Percentiles rank a stretch among this genome's conserved stretches.
phyloP scores from a whole-genome alignment of 2,888 invertebrate species.

The Sturmia bella region DNA sequence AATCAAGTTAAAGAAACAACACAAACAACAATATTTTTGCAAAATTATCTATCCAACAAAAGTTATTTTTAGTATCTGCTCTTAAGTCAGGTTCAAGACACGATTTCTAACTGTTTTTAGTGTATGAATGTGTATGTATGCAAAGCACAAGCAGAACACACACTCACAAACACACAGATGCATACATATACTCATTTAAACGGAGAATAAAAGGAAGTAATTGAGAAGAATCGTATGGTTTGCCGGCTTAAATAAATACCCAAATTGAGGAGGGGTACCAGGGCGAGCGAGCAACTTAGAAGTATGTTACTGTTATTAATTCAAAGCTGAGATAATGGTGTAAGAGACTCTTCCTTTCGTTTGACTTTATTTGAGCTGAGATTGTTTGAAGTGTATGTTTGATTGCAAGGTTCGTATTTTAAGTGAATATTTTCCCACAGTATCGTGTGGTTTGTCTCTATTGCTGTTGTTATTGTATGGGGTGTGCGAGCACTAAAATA shows the following conservation, averaged over 20 bases:
- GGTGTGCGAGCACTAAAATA: constrained; percentile 62
- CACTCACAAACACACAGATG: constrained; percentile 24
- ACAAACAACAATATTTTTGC: constrained; percentile 23
- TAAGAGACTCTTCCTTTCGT: constrained; percentile 81
- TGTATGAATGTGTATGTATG: constrained; percentile 70
- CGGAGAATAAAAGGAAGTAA: constrained; percentile 59
- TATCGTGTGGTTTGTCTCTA: constrained; percentile 58
- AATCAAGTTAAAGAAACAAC: constrained; percentile 32
- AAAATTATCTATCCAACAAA: constrained; percentile 42
- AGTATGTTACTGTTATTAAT: constrained; percentile 70
- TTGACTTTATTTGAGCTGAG: constrained; percentile 72
- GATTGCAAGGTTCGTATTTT: constrained; percentile 62
- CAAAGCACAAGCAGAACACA: too few relatives aligned
- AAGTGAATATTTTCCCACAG: constrained; percentile 71
- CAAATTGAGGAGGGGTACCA: neutral
- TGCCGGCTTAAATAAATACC: constrained; percentile 10
- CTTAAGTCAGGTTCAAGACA: constrained; percentile 80
- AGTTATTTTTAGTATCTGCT: constrained; percentile 70
- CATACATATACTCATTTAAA: neutral
- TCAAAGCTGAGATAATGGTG: constrained; percentile 73
- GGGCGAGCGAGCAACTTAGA: constrained; percentile 45
- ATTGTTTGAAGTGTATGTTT: constrained; percentile 26
- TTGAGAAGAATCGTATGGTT: constrained; percentile 48
- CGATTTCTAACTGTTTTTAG: constrained; percentile 80
- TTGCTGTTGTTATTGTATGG: constrained; percentile 61